Evolutionary conservation across 1,140 invertebrate genomes (phyloP), one percentile per base, ranked within the genome.

Genomic region (Neelides sp.): DNA sequence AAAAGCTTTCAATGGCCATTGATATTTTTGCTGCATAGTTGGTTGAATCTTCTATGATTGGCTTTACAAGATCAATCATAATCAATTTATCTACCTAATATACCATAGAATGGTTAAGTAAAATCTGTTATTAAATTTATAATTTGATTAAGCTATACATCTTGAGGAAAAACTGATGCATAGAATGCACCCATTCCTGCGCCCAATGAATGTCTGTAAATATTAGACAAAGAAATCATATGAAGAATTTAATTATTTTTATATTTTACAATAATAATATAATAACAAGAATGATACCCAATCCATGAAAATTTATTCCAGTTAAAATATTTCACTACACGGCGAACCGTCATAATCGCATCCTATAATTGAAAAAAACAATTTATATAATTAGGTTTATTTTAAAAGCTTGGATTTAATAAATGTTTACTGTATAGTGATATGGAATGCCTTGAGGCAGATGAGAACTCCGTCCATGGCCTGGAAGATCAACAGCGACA

Each of bases 381-480:
- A 13, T 20, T 12, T 10, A 24, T 17, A 24, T 20, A 43, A 5
- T 15, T 8, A 24, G 27, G 22, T 8, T 20, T 20, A 43, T 24
- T 7, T 7, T 13, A 43, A 5, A 20, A n/a, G n/a, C n/a, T n/a
- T n/a, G n/a, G n/a, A 13, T 10, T 12, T 5, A 17, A 8, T 43
- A 12, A 43, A 43, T 13, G 7, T 19, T 19, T 19, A 43, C 41
- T 8, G 27, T 17, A 24, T 17, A 4, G 22, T 43, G 41, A 43
- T 43, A 43, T 7, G 52, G 30, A n/a, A 48, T 30, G 15, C 57
- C 57, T 15, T 30, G 15, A 10, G 62, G 62, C 2, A 57, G 52
- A 45, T 60, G 54, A 8, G 58, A 59, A 13, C 61, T 63, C 4
- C 52, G 26, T 17, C 63, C 63, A 48, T 64, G 63, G 12, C 63